Conservation (phyloP, 1,140 invertebrate genomes). For the Atopsyche davidsoni region DNA sequence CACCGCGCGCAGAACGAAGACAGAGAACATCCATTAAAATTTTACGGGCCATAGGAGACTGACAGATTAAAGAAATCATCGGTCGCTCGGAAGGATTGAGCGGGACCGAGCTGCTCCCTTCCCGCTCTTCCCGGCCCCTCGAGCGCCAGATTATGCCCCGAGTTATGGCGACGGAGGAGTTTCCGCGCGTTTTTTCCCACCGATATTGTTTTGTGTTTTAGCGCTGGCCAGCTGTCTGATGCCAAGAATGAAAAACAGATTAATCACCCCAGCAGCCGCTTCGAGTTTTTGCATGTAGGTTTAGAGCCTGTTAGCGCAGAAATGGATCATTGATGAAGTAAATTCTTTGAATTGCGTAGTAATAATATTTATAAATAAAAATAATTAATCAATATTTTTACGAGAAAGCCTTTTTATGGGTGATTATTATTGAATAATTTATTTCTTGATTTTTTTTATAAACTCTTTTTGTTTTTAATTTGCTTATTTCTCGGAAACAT, state of each 20-base stretch:
- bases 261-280: constrained; percentile 7
- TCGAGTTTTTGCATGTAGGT: not conserved
- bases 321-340: not conserved
- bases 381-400: too few relatives aligned
- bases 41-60: constrained; percentile 30
- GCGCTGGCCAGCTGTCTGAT: constrained; percentile 13
- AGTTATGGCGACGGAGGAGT: constrained; percentile 18
- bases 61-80: constrained; percentile 32
- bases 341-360: not conserved
- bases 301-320: constrained; percentile 2
- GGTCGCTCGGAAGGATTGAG: constrained; percentile 23
- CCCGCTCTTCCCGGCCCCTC: not conserved
- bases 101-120: not conserved
- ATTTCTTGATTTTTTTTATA: too few relatives aligned
- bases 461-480: too few relatives aligned
- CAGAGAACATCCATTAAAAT: constrained; percentile 31
- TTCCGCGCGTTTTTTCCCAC: constrained; percentile 17
- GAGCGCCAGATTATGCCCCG: constrained; percentile 18
- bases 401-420: too few relatives aligned
- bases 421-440: too few relatives aligned
- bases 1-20: constrained; percentile 10
- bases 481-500: too few relatives aligned
- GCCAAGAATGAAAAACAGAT: constrained; percentile 14
- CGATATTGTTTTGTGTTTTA: constrained; percentile 16
- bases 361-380: too few relatives aligned